phyloP scores from a whole-genome alignment of 2,797 vertebrate species.

The Cossypha dichroa region DNA sequence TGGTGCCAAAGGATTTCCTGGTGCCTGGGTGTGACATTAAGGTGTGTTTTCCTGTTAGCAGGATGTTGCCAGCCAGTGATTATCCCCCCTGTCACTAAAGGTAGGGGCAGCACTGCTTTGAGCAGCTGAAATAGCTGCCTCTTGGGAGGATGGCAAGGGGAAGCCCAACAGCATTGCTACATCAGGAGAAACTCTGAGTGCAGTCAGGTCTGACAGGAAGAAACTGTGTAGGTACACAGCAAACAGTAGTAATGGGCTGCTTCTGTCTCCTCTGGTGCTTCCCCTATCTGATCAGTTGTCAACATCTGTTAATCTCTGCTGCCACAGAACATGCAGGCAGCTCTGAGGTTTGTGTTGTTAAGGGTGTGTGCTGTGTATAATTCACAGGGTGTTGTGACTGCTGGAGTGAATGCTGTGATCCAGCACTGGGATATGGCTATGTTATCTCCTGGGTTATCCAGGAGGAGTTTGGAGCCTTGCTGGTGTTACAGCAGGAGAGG shows the following conservation, averaged over 20 bases:
- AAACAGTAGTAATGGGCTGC: background rate
- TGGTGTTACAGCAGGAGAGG: background rate
- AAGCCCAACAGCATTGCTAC: background rate
- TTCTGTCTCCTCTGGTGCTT: background rate
- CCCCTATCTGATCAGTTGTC: background rate
- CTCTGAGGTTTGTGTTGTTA: background rate
- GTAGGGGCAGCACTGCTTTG: background rate
- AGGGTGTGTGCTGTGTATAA: background rate
- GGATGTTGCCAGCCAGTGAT: background rate
- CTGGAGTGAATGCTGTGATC: background rate
- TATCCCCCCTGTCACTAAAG: background rate
- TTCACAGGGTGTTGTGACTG: background rate
- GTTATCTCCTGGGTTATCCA: background rate
- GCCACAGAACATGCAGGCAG: background rate
- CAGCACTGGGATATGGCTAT: fast-evolving
- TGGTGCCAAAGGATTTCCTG: background rate
- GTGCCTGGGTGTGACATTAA: background rate
- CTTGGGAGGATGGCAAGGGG: background rate
- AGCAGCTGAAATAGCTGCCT: background rate
- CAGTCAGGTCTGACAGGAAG: background rate
- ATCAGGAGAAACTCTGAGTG: background rate
- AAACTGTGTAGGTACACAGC: background rate
- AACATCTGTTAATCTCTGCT: background rate
- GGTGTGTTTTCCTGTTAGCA: background rate
- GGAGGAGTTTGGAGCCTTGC: background rate